Conservation (phyloP, 2,888 invertebrate species). For the Pterobdella sp. region DNA sequence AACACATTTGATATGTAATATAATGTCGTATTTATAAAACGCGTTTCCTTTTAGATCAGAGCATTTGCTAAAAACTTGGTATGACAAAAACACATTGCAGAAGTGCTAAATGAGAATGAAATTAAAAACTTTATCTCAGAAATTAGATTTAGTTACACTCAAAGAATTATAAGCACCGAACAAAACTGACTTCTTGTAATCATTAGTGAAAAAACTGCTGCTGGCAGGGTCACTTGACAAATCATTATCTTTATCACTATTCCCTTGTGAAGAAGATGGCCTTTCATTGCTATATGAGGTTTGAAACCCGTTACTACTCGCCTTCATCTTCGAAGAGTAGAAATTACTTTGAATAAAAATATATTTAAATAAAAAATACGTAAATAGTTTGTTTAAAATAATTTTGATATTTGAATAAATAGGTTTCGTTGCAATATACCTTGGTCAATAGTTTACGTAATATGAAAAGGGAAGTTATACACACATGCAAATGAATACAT, state of each 20-base stretch:
- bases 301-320: slow-evolving; percentile 46
- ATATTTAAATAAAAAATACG: not conserved
- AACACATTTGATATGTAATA: no score
- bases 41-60: no score
- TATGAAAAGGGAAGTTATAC: not conserved
- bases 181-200: slow-evolving; percentile 72
- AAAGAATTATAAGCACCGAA: not conserved
- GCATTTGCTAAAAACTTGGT: no score
- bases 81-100: no score
- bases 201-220: slow-evolving; percentile 80
- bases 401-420: not conserved
- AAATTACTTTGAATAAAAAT: not conserved
- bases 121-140: no score
- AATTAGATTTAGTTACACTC: no score
- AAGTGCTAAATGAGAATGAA: no score
- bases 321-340: slow-evolving; percentile 14
- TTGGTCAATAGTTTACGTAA: slow-evolving; percentile 12
- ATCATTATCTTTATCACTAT: slow-evolving; percentile 51
- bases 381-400: not conserved
- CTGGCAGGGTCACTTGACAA: slow-evolving; percentile 63
- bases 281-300: slow-evolving; percentile 49
- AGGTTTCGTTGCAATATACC: not conserved
- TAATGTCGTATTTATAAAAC: no score
- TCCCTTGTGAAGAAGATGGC: slow-evolving; percentile 49
- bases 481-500: slow-evolving; percentile 75